Base-by-base conservation (phyloP, 2,888 invertebrate species). In the Philonicus albiceps region DNA sequence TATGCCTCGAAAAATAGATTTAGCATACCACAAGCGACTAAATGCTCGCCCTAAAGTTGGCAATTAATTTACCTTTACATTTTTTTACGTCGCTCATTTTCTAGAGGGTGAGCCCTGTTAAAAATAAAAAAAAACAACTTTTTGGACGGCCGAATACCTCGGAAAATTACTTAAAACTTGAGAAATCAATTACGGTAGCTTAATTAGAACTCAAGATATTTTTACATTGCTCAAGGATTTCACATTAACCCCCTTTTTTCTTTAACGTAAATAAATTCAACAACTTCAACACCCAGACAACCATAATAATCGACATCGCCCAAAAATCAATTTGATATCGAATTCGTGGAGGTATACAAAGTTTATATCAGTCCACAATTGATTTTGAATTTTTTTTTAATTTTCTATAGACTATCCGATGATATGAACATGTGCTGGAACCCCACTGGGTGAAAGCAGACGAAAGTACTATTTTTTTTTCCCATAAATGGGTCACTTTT, bases 401-500 rank as follows among this genome's bases (percentile, higher is more conserved):
- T n/a, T n/a, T 31, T 31, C 2, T 53, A 64, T 22, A 27, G 64
- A 22, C 22, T 64, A 27, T 11, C 64, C 64, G 64, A 64, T 27
- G 64, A 64, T 27, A 22, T 19, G 64, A 11, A 27, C 64, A 64
- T 64, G 64, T 64, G 64, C 27, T 22, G 7, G 22, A 64, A 3
- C 8, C n/a, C 19, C n/a, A 27, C 7, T 64, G 64, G 16, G 64
- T 64, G 27, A 64, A 64, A 64, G 64, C 27, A 64, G 27, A 49
- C 53, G 30, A 81, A 81, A 64, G 55, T 31, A n/a, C n/a, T n/a
- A 81, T 81, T 13, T 43, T 43, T 11, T 40, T 40, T 43, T 55
- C 64, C 55, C 81, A 81, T 81, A 81, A 81, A 81, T 81, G 64
- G 81, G 81, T 81, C 81, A 49, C 64, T 31, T 55, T 81, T 81